These are phyloP conservation scores for Pangasianodon hypophthalmus DNA, from an alignment of 2,113 vertebrate species.

Conservation along the genomic window DNA sequence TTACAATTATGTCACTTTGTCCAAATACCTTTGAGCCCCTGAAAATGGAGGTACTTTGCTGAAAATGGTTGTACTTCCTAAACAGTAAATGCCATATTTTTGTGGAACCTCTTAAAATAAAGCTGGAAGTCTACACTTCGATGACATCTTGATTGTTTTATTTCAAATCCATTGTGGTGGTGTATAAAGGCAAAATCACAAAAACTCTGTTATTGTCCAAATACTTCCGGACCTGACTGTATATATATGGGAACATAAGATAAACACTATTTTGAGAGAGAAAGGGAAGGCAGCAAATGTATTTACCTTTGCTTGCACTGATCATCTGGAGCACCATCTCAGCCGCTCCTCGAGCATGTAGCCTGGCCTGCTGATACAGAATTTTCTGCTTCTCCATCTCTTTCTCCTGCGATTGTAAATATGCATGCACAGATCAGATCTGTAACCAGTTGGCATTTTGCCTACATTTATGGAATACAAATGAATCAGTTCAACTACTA, in stretches of 20 bases:
- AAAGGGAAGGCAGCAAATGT: not conserved
- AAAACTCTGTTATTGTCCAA: too few relatives aligned
- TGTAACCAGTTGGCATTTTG: not conserved
- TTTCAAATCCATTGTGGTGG: too few relatives aligned
- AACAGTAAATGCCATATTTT: too few relatives aligned
- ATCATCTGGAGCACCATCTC: constrained; percentile 99
- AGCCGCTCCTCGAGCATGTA: constrained; percentile 93
- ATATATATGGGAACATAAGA: too few relatives aligned
- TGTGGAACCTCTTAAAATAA: too few relatives aligned
- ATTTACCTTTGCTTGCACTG: constrained; percentile 90
- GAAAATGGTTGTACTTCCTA: too few relatives aligned
- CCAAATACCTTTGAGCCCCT: too few relatives aligned
- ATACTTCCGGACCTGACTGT: not conserved
- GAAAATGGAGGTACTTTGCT: too few relatives aligned
- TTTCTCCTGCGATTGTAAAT: constrained; percentile 83
- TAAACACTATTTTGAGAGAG: not conserved
- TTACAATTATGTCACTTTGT: too few relatives aligned
- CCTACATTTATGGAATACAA: not conserved
- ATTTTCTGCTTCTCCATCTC: constrained; percentile 99
- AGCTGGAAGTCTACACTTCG: too few relatives aligned
- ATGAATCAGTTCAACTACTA: not conserved
- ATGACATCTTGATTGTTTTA: too few relatives aligned
- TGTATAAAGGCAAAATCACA: too few relatives aligned
- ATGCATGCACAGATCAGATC: not conserved
- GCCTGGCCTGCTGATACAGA: constrained; percentile 93